Conservation (phyloP, 2,888 invertebrate species). For the Heliconius cydno region DNA sequence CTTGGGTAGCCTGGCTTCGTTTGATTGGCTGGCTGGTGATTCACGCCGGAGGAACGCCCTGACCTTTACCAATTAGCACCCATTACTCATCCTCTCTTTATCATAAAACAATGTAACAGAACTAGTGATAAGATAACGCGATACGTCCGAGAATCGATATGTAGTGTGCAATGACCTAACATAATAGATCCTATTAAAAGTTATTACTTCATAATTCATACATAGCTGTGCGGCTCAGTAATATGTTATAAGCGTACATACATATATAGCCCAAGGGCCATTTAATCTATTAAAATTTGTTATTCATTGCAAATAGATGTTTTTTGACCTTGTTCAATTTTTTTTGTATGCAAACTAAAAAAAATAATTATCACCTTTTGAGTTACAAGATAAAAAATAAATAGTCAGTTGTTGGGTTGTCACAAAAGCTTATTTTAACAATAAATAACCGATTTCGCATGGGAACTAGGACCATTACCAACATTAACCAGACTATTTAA, state of each 20-base stretch:
- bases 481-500: not conserved
- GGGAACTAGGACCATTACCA: not conserved
- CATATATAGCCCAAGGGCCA: not conserved
- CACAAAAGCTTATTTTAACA: not conserved
- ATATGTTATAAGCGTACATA: not conserved
- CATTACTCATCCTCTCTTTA: constrained; percentile 74
- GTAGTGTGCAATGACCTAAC: constrained; percentile 31
- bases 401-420: not conserved
- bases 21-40: constrained; percentile 55
- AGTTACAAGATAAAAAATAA: not conserved
- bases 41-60: constrained; percentile 74
- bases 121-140: constrained; percentile 49
- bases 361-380: not conserved
- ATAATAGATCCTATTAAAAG: constrained; percentile 15
- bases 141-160: constrained; percentile 43
- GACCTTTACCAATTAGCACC: constrained; percentile 73
- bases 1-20: constrained; percentile 42
- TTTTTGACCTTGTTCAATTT: not conserved
- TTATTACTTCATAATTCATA: constrained; percentile 15
- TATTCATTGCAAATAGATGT: not conserved
- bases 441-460: not conserved
- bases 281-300: not conserved
- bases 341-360: not conserved
- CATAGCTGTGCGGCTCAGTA: not conserved
- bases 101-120: constrained; percentile 57